These are phyloP conservation scores for Ophraella communa DNA, from an alignment of 2,888 invertebrate species.

Conservation along the genomic window DNA sequence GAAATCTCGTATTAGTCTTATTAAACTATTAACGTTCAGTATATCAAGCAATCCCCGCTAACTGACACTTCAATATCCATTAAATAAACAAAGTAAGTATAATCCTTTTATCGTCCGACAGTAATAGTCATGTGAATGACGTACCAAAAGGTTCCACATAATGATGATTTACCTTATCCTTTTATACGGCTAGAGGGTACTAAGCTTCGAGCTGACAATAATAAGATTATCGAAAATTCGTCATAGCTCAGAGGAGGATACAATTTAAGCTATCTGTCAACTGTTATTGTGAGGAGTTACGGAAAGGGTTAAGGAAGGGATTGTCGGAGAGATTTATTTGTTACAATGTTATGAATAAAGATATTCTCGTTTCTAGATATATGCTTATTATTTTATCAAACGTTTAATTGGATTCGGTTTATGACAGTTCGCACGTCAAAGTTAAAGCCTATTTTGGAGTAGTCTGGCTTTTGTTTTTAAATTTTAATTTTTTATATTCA, in stretches of 20 bases:
- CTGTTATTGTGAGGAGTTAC: slow-evolving; percentile 16
- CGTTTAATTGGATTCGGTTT: too few relatives aligned
- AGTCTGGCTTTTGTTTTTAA: too few relatives aligned
- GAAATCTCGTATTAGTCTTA: slow-evolving; percentile 1
- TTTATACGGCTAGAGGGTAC: slow-evolving; percentile 32
- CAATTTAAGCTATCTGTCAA: slow-evolving; percentile 31
- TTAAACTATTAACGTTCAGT: slow-evolving; percentile 7
- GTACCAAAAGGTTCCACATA: slow-evolving; percentile 31
- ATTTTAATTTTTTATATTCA: too few relatives aligned
- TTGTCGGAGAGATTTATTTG: not conserved
- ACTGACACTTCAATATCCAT: slow-evolving; percentile 26
- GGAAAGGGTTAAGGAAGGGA: slow-evolving; percentile 15
- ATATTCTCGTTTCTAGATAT: not conserved
- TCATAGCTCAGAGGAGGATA: slow-evolving; percentile 22
- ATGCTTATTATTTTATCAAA: too few relatives aligned
- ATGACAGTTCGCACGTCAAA: too few relatives aligned
- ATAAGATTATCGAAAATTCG: slow-evolving; percentile 34
- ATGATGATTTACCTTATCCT: slow-evolving; percentile 37
- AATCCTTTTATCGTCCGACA: slow-evolving; percentile 36
- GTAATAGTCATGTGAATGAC: slow-evolving; percentile 33
- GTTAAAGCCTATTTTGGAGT: too few relatives aligned
- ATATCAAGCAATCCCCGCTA: slow-evolving; percentile 5
- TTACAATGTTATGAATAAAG: not conserved
- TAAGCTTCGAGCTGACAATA: slow-evolving; percentile 37
- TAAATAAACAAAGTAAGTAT: slow-evolving; percentile 36